Conservation (phyloP, 1,140 invertebrate genomes). For the Zaprionus lachaisei region DNA sequence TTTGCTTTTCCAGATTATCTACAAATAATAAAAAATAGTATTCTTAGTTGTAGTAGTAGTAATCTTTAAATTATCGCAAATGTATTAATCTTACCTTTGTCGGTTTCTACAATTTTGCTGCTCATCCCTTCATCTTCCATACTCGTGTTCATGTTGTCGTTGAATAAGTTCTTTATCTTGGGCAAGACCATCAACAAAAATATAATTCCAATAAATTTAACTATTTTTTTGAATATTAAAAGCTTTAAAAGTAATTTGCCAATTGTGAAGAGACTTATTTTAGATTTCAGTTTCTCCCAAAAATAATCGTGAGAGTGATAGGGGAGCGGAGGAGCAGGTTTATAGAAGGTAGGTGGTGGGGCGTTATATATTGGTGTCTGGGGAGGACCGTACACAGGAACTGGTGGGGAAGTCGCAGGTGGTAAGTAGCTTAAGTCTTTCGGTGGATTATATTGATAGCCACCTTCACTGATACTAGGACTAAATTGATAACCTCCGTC, state of each 20-base stretch:
- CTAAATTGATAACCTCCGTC: not conserved
- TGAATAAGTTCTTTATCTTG: slow-evolving; percentile 86
- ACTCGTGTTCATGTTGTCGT: slow-evolving; percentile 56
- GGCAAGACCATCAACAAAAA: slow-evolving; percentile 91
- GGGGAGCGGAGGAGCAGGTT: slow-evolving; percentile 84
- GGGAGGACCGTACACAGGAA: slow-evolving; percentile 61
- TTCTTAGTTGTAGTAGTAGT: not conserved
- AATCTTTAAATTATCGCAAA: not conserved
- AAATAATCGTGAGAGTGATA: slow-evolving; percentile 85
- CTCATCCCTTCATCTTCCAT: slow-evolving; percentile 61
- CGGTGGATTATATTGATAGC: slow-evolving; percentile 68
- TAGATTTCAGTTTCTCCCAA: slow-evolving; percentile 87
- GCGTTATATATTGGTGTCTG: slow-evolving; percentile 77
- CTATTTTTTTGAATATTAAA: slow-evolving; percentile 91
- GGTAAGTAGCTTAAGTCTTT: slow-evolving; percentile 81
- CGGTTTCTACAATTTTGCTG: slow-evolving; percentile 63
- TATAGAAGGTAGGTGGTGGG: slow-evolving; percentile 84
- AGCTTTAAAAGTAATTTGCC: slow-evolving; percentile 90
- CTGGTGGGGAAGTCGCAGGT: slow-evolving; percentile 78
- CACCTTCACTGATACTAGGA: slow-evolving; percentile 47
- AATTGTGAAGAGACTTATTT: slow-evolving; percentile 89
- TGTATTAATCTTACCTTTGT: slow-evolving; percentile 56
- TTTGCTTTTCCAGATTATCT: slow-evolving; percentile 67
- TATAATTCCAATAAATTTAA: slow-evolving; percentile 90
- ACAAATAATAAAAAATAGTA: slow-evolving; percentile 33